phyloP scores from a whole-genome alignment of 2,888 invertebrate genomes.

The Chloroclysta siterata region DNA sequence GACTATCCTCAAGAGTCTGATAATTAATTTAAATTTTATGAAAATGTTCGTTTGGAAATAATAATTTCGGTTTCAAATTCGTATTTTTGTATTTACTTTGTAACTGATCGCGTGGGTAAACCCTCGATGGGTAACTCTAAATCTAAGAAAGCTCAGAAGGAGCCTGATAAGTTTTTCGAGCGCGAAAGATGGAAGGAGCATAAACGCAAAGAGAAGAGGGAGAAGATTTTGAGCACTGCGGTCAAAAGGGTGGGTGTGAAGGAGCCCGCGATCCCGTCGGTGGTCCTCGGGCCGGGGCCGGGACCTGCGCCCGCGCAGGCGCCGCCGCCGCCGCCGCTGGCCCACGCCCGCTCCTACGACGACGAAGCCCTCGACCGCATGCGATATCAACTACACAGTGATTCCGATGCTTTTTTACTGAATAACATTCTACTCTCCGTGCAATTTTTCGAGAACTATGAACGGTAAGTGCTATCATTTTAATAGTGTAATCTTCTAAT shows the following conservation, averaged over 20 bases:
- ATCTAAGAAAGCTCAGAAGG: conserved; percentile 69
- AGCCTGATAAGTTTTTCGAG: conserved; percentile 75
- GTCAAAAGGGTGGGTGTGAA: conserved; percentile 60
- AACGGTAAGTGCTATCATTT: conserved; percentile 79
- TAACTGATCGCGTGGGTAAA: neutral
- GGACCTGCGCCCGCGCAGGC: conserved; percentile 47
- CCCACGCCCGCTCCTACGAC: conserved; percentile 73
- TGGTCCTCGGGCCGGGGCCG: conserved; percentile 49
- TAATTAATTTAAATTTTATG: neutral
- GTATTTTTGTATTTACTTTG: neutral
- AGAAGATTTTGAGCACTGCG: conserved; percentile 55
- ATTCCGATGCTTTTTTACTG: conserved; percentile 89
- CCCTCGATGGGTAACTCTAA: conserved; percentile 73
- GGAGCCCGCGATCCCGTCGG: conserved; percentile 54
- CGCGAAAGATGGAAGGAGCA: conserved; percentile 71
- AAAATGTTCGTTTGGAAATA: conserved; percentile 10
- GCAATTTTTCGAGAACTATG: conserved; percentile 92
- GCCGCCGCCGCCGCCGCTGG: conserved; percentile 59
- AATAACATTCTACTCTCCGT: conserved; percentile 91
- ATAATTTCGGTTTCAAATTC: no score
- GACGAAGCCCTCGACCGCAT: conserved; percentile 84
- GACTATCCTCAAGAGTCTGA: conserved; percentile 7
- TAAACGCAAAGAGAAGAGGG: conserved; percentile 63
- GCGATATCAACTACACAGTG: conserved; percentile 84
- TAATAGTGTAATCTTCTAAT: neutral